Base-by-base conservation (phyloP, 2,113 vertebrate species). In the Todiramphus chloris region DNA sequence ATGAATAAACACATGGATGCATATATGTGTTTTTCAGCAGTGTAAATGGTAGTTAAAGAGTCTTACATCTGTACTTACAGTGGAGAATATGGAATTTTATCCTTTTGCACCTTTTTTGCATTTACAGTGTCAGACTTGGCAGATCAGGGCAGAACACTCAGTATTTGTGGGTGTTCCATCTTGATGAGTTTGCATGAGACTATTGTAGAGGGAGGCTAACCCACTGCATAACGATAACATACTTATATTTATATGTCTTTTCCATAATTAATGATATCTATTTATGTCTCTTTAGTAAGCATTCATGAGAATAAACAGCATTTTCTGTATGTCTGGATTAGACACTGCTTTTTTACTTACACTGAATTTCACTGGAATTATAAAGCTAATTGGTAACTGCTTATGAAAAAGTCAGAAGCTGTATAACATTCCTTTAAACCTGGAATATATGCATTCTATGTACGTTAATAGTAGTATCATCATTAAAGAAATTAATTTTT, bases 131-230 rank as follows among this genome's bases (percentile, higher is more conserved):
- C 85, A 88, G 87, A 90, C 72, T 73, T 90, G 63, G 68, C 56
- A 94, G 83, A 90, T 89, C 15, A 77, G 43, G 35, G 51, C 72
- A 92, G 76, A 81, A 48, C 12, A 23, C 74, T 91, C 43, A 63
- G 82, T 66, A 51, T 93, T 80, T 90, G 77, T 89, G 89, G 55
- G 83, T 85, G 67, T 96, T 92, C 91, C 55, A 43, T 86, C 68
- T 46, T 83, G 78, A 76, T 58, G 77, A 85, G 9, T 88, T 81
- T 88, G 67, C 83, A 75, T 69, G 58, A 67, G 58, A 70, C 28
- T 83, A 5, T 24, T 85, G 72, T 48, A 77, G 67, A 85, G 37
- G 41, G 28, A 85, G 68, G 43, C n/a, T 59, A 93, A n/a, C 46
- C 44, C n/a, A 55, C 43, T 94, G 60, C 68, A 53, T 59, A 67